Conservation (phyloP, 1,140 invertebrate species). For the Drosophila sturtevanti region DNA sequence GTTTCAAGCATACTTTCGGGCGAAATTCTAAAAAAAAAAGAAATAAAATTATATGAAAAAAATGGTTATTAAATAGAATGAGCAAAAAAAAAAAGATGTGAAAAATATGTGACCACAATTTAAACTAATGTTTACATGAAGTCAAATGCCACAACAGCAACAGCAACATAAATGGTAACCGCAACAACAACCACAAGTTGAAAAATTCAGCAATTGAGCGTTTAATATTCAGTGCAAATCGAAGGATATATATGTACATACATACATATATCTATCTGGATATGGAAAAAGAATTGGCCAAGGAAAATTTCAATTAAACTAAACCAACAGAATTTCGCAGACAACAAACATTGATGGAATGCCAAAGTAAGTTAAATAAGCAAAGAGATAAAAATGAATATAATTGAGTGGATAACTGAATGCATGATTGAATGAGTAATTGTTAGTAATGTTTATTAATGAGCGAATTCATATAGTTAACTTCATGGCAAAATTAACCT, state of each 20-base stretch:
- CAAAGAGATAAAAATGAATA: not conserved
- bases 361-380: constrained; percentile 33
- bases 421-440: not conserved
- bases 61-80: no score
- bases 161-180: constrained; percentile 12
- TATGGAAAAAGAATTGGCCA: not conserved
- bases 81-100: constrained; percentile 7
- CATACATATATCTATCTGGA: not conserved
- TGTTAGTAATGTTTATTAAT: constrained; percentile 1
- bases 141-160: constrained; percentile 18
- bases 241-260: not conserved
- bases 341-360: constrained; percentile 24
- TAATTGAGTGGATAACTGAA: not conserved
- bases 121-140: constrained; percentile 50
- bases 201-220: constrained; percentile 12
- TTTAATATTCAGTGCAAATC: not conserved
- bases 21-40: constrained; percentile 1
- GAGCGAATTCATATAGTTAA: not conserved
- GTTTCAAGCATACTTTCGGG: constrained; percentile 25
- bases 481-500: not conserved
- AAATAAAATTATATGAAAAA: constrained; percentile 16
- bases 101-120: constrained; percentile 46
- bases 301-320: constrained; percentile 62
- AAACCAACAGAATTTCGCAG: constrained; percentile 44
- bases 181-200: constrained; percentile 17